Conservation (phyloP, 2,888 invertebrate genomes). For the Eupithecia centaureata region DNA sequence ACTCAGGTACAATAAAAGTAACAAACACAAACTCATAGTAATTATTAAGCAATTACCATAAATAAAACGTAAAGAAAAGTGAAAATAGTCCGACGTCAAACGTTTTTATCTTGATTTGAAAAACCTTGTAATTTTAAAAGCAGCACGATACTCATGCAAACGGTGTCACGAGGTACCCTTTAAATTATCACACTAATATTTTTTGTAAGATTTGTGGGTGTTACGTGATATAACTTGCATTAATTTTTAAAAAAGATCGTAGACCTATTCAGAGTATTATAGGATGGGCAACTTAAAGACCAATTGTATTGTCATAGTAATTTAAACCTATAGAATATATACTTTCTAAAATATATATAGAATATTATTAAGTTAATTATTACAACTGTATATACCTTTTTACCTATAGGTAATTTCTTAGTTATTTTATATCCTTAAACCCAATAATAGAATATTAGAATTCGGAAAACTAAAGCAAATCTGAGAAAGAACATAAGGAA, state of each 20-base stretch:
- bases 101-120: slow-evolving; percentile 30
- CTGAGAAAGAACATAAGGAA: too few species aligned
- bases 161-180: slow-evolving; percentile 32
- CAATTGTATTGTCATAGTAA: background rate
- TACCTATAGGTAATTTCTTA: too few species aligned
- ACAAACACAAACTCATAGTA: background rate
- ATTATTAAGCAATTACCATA: background rate
- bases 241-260: slow-evolving; percentile 28
- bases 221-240: slow-evolving; percentile 33
- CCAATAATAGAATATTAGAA: too few species aligned
- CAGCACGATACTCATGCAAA: slow-evolving; percentile 29
- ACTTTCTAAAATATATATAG: too few species aligned
- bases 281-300: background rate
- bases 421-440: too few species aligned
- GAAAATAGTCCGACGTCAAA: slow-evolving; percentile 17
- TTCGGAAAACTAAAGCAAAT: too few species aligned
- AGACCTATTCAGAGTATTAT: slow-evolving; percentile 8
- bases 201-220: slow-evolving; percentile 38
- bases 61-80: slow-evolving; percentile 8
- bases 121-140: slow-evolving; percentile 34
- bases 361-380: too few species aligned
- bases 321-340: too few species aligned
- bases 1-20: too few species aligned
- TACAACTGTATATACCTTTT: too few species aligned
- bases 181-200: slow-evolving; percentile 40